Base-by-base conservation (phyloP, 2,888 invertebrate species). In the Netelia fuscicornis region DNA sequence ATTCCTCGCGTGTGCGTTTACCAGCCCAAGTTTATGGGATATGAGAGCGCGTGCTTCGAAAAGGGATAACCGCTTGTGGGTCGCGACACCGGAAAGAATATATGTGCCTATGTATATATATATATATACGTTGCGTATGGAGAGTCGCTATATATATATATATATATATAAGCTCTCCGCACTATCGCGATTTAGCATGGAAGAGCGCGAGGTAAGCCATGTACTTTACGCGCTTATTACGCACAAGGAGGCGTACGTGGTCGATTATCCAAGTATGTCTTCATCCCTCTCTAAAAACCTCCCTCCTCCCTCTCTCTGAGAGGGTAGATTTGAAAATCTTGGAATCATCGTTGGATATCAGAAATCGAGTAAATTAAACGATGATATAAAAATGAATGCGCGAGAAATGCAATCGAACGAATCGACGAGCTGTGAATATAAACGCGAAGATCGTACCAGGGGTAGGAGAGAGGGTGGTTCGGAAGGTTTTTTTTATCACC, bases 11-110 rank as follows among this genome's bases (percentile, higher is more conserved):
- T 67, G 76, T 54, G 72, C 17, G 58, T 58, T 74, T 67, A 37
- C 70, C 72, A 20, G 60, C 48, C 60, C 60, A 58, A 83, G 67
- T 74, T 83, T 83, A 83, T 78, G 42, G 78, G 72, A 25, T 62
- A 72, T 67, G 60, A 60, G 67, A 30, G 72, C 25, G 67, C 72
- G 77, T 74, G 83, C 60, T 74, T 67, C 42, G 78, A 52, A 54
- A 67, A 78, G 60, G n/a, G 30, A 42, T 64, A 77, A 77, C 25
- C 58, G 13, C 54, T 11, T 20, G 11, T 58, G 58, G 58, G 17
- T 58, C 58, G 9, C 17, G 17, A 30, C 30, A 3, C 30, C 5
- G 30, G 3, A 5, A 30, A 30, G 30, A 30, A 30, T 30, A 30
- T 30, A 30, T 30, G 30, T 30, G 30, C 5, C 0, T 30, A 17